Evolutionary conservation across 2,797 vertebrate genomes (phyloP).

Genomic region (Fratercula arctica): DNA sequence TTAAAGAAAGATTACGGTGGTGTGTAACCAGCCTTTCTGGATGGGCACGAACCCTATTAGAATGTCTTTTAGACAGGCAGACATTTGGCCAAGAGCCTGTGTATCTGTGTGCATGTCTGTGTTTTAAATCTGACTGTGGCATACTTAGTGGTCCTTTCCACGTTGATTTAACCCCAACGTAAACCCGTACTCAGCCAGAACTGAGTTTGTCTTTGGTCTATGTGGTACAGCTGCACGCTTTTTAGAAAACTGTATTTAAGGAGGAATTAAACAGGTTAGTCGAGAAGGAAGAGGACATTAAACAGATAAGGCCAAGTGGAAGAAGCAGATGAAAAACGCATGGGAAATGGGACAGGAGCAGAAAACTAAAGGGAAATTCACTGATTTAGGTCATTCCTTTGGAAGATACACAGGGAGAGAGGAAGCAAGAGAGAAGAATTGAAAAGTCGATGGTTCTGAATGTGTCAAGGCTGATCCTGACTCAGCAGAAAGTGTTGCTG

Average conservation of each 20-base stretch:
- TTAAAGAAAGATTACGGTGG: neutral
- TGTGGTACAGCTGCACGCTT: neutral
- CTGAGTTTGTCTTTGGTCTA: neutral
- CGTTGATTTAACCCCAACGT: neutral
- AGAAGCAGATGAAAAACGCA: neutral
- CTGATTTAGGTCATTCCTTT: neutral
- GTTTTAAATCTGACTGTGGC: neutral
- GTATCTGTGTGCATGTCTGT: fast-evolving
- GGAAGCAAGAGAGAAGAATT: neutral
- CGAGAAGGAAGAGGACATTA: neutral
- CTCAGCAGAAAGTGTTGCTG: slow-evolving; percentile 18
- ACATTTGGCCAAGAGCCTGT: neutral
- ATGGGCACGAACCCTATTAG: neutral
- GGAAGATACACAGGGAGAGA: neutral
- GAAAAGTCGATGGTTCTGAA: neutral
- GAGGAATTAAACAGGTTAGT: neutral
- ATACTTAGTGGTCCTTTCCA: neutral
- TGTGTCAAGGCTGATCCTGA: slow-evolving; percentile 21
- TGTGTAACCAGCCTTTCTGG: neutral
- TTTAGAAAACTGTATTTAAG: neutral
- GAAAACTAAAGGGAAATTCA: neutral
- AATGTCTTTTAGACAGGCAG: neutral
- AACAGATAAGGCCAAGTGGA: neutral
- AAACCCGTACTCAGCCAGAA: neutral
- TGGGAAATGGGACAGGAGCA: neutral